Percentiles rank a stretch among this genome's conserved stretches.
These are phyloP conservation scores for Heliconius erato DNA, from an alignment of 2,888 invertebrate genomes.

Conservation along the genomic window DNA sequence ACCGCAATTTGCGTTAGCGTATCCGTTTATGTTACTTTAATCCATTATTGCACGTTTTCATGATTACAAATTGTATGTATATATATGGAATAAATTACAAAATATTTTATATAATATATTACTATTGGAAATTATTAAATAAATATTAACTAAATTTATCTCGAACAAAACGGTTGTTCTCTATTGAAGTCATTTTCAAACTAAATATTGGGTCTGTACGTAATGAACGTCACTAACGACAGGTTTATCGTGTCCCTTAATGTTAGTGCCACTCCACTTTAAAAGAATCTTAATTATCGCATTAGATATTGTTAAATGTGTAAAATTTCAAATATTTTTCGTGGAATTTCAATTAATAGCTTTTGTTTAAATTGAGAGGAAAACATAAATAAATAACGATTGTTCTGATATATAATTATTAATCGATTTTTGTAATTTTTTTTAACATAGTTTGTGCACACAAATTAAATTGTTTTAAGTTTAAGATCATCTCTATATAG, in stretches of 20 bases:
- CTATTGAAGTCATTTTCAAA: slow-evolving; percentile 49
- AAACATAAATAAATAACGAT: slow-evolving; percentile 17
- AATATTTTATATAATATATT: not conserved
- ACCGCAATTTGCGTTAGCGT: slow-evolving; percentile 62
- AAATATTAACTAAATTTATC: not conserved
- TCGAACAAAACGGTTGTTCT: slow-evolving; percentile 26
- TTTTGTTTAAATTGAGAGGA: slow-evolving; percentile 6
- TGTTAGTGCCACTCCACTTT: slow-evolving; percentile 60
- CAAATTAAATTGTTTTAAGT: not conserved
- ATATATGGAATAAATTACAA: not conserved
- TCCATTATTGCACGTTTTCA: slow-evolving; percentile 47
- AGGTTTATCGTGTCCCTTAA: slow-evolving; percentile 73
- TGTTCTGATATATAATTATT: not conserved
- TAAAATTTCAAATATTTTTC: slow-evolving; percentile 6
- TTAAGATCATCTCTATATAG: too few relatives aligned
- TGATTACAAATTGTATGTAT: slow-evolving; percentile 32
- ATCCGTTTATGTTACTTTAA: slow-evolving; percentile 55
- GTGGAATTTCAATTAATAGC: not conserved
- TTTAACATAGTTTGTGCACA: not conserved
- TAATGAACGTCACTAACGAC: slow-evolving; percentile 80
- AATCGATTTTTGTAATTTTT: not conserved
- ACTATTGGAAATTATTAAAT: too few relatives aligned
- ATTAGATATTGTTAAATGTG: slow-evolving; percentile 25
- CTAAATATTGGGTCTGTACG: slow-evolving; percentile 59
- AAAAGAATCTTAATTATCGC: slow-evolving; percentile 63